A percentile compares a stretch with the other conserved stretches of the same genome.
These are phyloP conservation scores for Pogonomyrmex californicus DNA, from an alignment of 1,140 invertebrate species.

Conservation along the genomic window DNA sequence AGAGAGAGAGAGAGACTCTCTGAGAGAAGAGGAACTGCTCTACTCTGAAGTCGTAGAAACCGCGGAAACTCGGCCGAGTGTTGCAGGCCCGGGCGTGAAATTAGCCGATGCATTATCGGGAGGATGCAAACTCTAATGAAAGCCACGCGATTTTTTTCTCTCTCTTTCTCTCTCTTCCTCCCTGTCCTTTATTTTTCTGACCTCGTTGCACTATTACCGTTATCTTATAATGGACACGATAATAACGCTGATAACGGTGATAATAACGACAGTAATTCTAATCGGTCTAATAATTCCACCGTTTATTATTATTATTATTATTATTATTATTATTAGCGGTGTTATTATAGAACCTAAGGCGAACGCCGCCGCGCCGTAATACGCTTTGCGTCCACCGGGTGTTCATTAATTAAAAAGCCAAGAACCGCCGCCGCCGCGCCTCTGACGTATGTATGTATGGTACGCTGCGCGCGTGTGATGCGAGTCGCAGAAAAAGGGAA, in stretches of 20 bases:
- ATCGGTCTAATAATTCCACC: conserved; percentile 37
- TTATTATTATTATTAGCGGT: conserved; percentile 65
- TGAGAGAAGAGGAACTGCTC: conserved; percentile 21
- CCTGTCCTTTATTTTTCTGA: conserved; percentile 4
- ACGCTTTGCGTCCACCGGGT: conserved; percentile 71
- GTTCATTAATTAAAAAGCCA: conserved; percentile 84
- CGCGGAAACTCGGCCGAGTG: conserved; percentile 37
- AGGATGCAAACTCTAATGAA: conserved; percentile 66
- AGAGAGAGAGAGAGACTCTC: background rate
- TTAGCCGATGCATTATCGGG: conserved; percentile 73
- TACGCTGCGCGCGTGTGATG: conserved; percentile 18
- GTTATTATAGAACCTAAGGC: conserved; percentile 41
- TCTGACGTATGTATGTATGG: conserved; percentile 44
- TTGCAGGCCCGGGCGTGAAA: conserved; percentile 71
- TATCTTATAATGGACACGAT: conserved; percentile 32
- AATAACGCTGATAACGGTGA: conserved; percentile 38
- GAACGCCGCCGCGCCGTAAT: background rate
- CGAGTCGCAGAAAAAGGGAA: conserved; percentile 31
- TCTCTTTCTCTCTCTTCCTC: background rate
- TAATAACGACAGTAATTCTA: conserved; percentile 38
- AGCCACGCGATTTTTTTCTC: conserved; percentile 14
- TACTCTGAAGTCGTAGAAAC: conserved; percentile 58
- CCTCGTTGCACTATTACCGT: conserved; percentile 39
- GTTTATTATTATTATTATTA: conserved; percentile 58
- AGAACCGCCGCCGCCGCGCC: conserved; percentile 56